Conservation (phyloP, 2,888 invertebrate species). For the Scelioninae gen. 1 region DNA sequence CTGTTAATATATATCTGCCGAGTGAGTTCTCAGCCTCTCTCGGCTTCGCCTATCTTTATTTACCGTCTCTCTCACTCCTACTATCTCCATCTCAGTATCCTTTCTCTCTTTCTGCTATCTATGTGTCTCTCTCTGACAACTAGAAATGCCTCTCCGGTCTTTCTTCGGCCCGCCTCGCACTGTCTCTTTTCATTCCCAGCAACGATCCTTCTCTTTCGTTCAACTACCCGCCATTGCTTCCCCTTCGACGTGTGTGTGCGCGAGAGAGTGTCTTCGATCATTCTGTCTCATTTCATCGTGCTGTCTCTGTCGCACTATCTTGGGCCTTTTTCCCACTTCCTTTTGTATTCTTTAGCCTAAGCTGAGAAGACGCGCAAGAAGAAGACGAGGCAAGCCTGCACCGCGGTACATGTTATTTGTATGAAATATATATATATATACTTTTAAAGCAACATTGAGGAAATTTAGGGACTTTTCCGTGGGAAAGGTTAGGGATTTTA, state of each 20-base stretch:
- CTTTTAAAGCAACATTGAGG: background rate
- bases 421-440: conserved; percentile 30
- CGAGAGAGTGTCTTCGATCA: no score
- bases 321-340: conserved; percentile 59
- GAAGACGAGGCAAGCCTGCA: conserved; percentile 56
- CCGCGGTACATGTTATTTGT: conserved; percentile 55
- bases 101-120: background rate
- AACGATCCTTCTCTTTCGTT: conserved; percentile 49
- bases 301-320: conserved; percentile 56
- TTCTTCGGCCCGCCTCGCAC: conserved; percentile 29
- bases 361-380: conserved; percentile 62
- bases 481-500: no score
- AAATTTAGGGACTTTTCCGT: no score
- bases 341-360: conserved; percentile 65
- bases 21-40: conserved; percentile 70
- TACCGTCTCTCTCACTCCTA: conserved; percentile 9
- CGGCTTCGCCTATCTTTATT: conserved; percentile 41
- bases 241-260: conserved; percentile 41
- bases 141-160: conserved; percentile 43
- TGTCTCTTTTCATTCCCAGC: conserved; percentile 49
- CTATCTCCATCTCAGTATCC: no score
- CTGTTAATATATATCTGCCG: conserved; percentile 60
- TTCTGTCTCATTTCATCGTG: conserved; percentile 23
- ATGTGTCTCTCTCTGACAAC: conserved; percentile 41
- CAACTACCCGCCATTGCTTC: conserved; percentile 52